Base-by-base conservation (phyloP, 1,140 invertebrate genomes). In the Tribolium madens region DNA sequence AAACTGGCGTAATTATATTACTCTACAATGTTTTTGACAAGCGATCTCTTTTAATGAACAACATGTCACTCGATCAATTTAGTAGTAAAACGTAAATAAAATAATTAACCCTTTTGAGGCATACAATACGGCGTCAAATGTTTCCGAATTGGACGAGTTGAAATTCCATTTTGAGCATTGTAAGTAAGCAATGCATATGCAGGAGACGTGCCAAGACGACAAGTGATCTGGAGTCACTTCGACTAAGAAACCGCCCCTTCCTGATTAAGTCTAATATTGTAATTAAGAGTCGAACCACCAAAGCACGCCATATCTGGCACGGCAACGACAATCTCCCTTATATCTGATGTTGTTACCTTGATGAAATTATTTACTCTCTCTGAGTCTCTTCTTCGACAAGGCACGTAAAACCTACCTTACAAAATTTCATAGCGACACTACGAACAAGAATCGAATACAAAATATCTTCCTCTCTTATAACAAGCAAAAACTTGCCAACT, bases 181-280 rank as follows among this genome's bases (percentile, higher is more conserved):
- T 52, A 73, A 73, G 47, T 57, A 73, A 73, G 71, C 71, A 73
- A 73, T 73, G 71, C 71, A 73, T 73, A 73, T 73, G 71, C 71
- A 73, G 47, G 71, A 53, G 71, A 73, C 48, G 71, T 73, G 70
- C 46, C 71, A 33, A 15, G 3, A 52, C 69, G 33, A 17, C 12
- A 72, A 52, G 48, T 73, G 71, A 52, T 73, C 18, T n/a, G 7
- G 70, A 52, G 46, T 73, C 36, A 26, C 42, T 72, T 52, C 46
- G 50, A 48, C 48, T 50, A 53, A 73, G 48, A 52, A 73, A 53
- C 71, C 71, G 71, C 71, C 71, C 71, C 71, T 73, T 73, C 71
- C 71, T 73, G 71, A 73, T 73, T 73, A 73, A 73, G 48, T 73
- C 71, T 73, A 73, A 73, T 73, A 73, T 73, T 73, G 71, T 73